These are phyloP conservation scores for Zaprionus vittiger DNA, from an alignment of 1,140 invertebrate species.

Conservation along the genomic window DNA sequence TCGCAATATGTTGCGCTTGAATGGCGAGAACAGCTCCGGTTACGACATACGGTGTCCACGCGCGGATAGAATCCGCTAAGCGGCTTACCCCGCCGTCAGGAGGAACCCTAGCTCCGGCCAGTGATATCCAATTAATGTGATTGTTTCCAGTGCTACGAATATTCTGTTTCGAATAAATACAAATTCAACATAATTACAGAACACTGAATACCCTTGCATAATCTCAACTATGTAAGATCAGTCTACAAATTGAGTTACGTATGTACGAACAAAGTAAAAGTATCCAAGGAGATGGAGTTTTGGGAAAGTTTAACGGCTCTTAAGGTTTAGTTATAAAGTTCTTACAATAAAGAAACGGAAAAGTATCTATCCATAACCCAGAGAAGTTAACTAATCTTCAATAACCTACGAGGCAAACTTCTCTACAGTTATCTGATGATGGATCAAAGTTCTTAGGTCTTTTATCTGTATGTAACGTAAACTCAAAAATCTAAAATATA, in stretches of 20 bases:
- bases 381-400: too few relatives aligned
- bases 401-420: too few relatives aligned
- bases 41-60: neutral
- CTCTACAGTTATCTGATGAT: too few relatives aligned
- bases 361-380: too few relatives aligned
- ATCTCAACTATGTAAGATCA: neutral
- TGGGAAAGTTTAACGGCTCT: too few relatives aligned
- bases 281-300: too few relatives aligned
- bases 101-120: neutral
- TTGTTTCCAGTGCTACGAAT: neutral
- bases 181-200: neutral
- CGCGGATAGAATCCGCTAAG: conserved; percentile 17
- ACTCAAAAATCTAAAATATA: too few relatives aligned
- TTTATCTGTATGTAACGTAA: too few relatives aligned
- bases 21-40: neutral
- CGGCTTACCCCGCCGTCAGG: conserved; percentile 18
- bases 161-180: neutral
- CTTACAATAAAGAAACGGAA: too few relatives aligned
- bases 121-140: neutral
- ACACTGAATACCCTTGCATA: neutral
- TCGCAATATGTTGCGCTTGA: neutral
- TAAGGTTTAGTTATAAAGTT: too few relatives aligned
- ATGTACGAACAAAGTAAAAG: too few relatives aligned
- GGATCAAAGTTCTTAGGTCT: too few relatives aligned
- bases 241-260: neutral